Base-by-base conservation (phyloP, 2,113 vertebrate genomes). In the Festucalex cinctus region DNA sequence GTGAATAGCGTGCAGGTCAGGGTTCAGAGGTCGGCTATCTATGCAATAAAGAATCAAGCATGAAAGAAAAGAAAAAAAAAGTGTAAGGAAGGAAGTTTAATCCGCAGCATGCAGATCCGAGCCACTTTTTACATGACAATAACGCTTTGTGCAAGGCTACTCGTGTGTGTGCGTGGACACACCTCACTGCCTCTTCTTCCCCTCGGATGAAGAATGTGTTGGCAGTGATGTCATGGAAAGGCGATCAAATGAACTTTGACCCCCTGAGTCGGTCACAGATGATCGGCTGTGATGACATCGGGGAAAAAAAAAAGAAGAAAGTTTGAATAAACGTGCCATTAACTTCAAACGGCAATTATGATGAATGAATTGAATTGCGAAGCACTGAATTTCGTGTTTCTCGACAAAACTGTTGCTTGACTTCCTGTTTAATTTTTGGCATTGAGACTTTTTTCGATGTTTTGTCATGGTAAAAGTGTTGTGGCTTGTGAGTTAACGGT, bases 121-220 rank as follows among this genome's bases (percentile, higher is more conserved):
- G 64, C 51, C 69, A 28, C 65, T 72, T 84, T 32, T 77, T 72
- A 63, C 78, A 77, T 83, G 71, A 83, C 76, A 84, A 83, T 84
- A 36, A 24, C 36, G 61, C 22, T 19, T 71, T 75, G 69, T 81
- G 76, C 59, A 72, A 59, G 49, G n/a, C 43, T 26, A 65, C 51
- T 66, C 64, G 43, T 63, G 76, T 73, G 81, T 68, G 69, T 73
- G 70, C 65, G 75, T 63, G 41, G 80, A 79, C 66, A 85, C 76
- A 86, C 82, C 75, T 80, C 83, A 80, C 66, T 80, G 80, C 26
- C 73, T 67, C 78, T 57, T 57, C 48, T 65, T 77, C 70, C 70
- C 17, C 74, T 73, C 54, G 16, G 17, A 74, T 57, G 65, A 68
- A 41, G 71, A 49, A 28, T 44, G 62, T 19, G 22, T 28, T 19